Percentiles rank a stretch among this genome's conserved stretches.
phyloP scores from a whole-genome alignment of 2,888 invertebrate species.

The Phoenoteleia sp. region DNA sequence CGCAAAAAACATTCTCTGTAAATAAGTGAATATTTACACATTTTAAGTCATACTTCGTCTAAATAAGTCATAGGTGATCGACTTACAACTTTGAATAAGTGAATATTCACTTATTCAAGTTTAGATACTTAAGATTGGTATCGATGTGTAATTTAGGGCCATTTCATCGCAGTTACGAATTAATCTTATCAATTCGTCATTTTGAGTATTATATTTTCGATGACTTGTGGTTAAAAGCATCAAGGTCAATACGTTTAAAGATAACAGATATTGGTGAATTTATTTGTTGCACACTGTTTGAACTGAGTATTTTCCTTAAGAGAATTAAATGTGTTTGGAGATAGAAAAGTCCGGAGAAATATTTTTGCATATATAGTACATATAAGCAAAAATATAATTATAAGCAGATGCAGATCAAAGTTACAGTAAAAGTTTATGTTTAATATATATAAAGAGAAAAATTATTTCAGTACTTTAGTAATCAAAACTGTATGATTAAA shows the following conservation, averaged over 20 bases:
- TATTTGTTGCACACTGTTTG: background rate
- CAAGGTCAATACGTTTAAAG: too few species aligned
- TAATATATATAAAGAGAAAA: too few species aligned
- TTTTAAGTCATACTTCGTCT: too few species aligned
- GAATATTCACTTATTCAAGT: too few species aligned
- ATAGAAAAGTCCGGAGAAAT: background rate
- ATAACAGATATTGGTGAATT: too few species aligned
- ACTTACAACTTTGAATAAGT: too few species aligned
- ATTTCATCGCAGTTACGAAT: slow-evolving; percentile 37
- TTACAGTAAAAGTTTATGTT: background rate
- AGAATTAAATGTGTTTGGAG: background rate
- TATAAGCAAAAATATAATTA: background rate
- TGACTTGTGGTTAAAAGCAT: background rate
- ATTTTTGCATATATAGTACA: background rate
- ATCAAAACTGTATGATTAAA: too few species aligned
- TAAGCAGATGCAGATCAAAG: background rate
- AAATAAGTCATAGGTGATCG: too few species aligned
- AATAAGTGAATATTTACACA: too few species aligned
- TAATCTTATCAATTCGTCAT: slow-evolving; percentile 34
- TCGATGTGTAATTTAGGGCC: slow-evolving; percentile 59
- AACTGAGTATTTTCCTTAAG: background rate
- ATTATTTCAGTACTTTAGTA: too few species aligned
- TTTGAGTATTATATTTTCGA: slow-evolving; percentile 24
- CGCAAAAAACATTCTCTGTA: background rate
- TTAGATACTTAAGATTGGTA: too few species aligned